Base-by-base conservation (phyloP, 2,888 invertebrate species). In the Bembecia ichneumoniformis region DNA sequence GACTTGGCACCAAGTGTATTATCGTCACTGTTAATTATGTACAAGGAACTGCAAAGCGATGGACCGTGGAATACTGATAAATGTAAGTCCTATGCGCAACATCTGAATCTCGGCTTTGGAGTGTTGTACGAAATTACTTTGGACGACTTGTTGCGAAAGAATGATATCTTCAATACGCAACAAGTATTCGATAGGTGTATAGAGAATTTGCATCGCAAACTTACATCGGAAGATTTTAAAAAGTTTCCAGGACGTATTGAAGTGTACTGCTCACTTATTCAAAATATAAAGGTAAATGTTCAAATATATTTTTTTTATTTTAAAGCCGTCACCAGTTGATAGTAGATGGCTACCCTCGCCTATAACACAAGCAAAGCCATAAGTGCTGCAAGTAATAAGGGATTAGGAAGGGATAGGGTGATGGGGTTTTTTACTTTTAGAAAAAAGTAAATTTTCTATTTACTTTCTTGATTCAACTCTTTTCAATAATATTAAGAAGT, bases 161-260 rank as follows among this genome's bases (percentile, higher is more conserved):
- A 59, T 45, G 54, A 62, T 46, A 52, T 60, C 14, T 75, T 69
- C 52, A 59, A 75, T 50, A 47, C 58, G 5, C 81, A 83, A 62
- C 61, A 66, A 35, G 58, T 86, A 36, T 84, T 82, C 61, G 74
- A 86, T 53, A 66, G 62, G 17, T 66, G 72, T 46, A 63, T 84
- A 47, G 68, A 66, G 49, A 65, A 68, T 28, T 56, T 84, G 17
- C 78, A 82, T 56, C 59, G 58, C 46, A 82, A 72, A 59, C 57
- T 83, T 49, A 74, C 73, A 51, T 49, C 62, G 15, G 62, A 71
- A 36, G 64, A 75, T 53, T 78, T 78, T 45, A 83, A 79, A 52
- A 75, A 67, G 51, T 77, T 78, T 62, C 86, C 84, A 16, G 69
- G 70, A 3, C 68, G 76, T 47, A 62, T 82, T 54, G 74, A 79